A percentile compares a stretch with the other conserved stretches of the same genome.
phyloP scores from a whole-genome alignment of 2,888 invertebrate genomes.

The Himalopsyche japonica region DNA sequence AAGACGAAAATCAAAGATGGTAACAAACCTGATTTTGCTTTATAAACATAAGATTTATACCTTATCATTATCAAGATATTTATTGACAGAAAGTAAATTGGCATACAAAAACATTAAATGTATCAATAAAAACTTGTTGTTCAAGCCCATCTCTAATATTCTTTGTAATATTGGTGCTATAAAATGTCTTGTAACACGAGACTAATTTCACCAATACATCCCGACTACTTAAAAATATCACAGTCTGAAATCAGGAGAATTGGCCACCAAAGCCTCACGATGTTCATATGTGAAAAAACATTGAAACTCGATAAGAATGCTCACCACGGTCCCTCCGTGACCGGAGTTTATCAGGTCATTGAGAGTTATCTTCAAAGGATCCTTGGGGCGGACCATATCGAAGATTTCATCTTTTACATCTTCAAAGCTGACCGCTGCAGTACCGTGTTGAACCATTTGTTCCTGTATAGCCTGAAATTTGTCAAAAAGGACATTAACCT shows the following conservation, averaged over 20 bases:
- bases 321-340: conserved; percentile 91
- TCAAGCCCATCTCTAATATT: no score
- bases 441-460: conserved; percentile 83
- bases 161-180: no score
- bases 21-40: no score
- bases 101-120: no score
- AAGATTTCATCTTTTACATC: conserved; percentile 97
- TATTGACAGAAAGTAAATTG: no score
- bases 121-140: no score
- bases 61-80: no score
- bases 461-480: conserved; percentile 82
- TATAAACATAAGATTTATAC: no score
- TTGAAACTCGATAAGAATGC: conserved; percentile 92
- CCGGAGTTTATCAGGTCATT: conserved; percentile 85
- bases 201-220: no score
- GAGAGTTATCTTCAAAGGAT: conserved; percentile 82
- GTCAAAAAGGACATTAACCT: no score
- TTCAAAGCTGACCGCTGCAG: conserved; percentile 88
- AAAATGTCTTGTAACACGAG: no score
- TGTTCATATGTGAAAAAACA: conserved; percentile 98
- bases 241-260: conserved; percentile 47
- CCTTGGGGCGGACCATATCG: conserved; percentile 93
- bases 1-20: no score
- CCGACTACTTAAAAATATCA: not conserved
- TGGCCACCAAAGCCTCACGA: conserved; percentile 76